phyloP scores from a whole-genome alignment of 1,140 invertebrate species.

The Frieseomelitta varia region DNA sequence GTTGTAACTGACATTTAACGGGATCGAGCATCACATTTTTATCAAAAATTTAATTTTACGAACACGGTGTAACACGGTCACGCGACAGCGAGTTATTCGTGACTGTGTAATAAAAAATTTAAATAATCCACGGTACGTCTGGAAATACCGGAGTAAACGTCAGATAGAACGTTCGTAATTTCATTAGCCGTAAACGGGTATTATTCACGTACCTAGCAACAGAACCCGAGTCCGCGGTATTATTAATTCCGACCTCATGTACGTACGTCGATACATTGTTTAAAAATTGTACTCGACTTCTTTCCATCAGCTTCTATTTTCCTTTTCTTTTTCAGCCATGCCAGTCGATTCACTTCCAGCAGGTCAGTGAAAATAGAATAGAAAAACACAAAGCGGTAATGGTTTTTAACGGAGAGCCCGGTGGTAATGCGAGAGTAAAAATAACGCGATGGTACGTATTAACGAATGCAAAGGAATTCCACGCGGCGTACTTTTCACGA shows the following conservation, averaged over 20 bases:
- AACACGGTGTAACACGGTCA: neutral
- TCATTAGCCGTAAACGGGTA: neutral
- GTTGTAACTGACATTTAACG: neutral
- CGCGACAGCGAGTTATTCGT: neutral
- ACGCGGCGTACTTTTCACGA: neutral
- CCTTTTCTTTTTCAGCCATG: neutral
- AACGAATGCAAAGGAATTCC: conserved; percentile 2
- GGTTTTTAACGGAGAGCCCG: too few relatives aligned
- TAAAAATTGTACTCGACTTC: too few relatives aligned
- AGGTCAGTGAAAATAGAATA: neutral
- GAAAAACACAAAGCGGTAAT: neutral
- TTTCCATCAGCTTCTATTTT: neutral
- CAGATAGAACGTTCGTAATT: conserved; percentile 12
- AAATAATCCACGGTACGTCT: too few relatives aligned
- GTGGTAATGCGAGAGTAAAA: neutral
- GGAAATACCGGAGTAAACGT: neutral
- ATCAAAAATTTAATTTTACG: neutral
- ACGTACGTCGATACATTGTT: too few relatives aligned
- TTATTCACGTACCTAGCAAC: neutral
- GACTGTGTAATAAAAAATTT: neutral
- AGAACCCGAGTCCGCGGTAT: neutral
- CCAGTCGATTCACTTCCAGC: neutral
- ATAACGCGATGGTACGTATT: neutral
- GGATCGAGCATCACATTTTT: neutral
- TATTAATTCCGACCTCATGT: neutral